Evolutionary conservation across 2,797 vertebrate species (phyloP), one percentile per base, ranked within the genome.

Genomic region (Nyctibius grandis): DNA sequence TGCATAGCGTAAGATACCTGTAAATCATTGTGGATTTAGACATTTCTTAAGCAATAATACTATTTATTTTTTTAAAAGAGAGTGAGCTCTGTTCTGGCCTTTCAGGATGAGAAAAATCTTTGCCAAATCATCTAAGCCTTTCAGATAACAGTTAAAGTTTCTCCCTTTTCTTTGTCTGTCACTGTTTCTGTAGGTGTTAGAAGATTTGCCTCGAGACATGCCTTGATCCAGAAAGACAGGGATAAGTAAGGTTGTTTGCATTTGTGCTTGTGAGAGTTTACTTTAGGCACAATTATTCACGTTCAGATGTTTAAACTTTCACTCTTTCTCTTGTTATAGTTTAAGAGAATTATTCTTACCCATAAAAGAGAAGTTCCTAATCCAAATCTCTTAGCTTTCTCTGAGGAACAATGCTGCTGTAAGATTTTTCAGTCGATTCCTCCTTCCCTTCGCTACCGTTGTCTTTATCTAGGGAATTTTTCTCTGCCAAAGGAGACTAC

Each of bases 381-480:
- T 26, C 28, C 53, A 88, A 75, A 57, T 3, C 20, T 50, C 26
- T 45, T 36, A 40, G 53, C 2, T 26, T 78, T 72, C 51, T 63
- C 61, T 64, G 18, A 79, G 69, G 33, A n/a, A 14, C 26, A 63
- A n/a, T 79, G 54, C 59, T 67, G 51, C 82, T n/a, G 12, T n/a
- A 59, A 67, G 33, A 12, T 54, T 95, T 85, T 69, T 76, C 68
- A 50, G 13, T 53, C 2, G 4, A 13, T 80, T 79, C 19, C 64
- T 78, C 80, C 60, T 94, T 94, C 44, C 38, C 33, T 94, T 91
- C 59, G 54, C 45, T 64, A 9, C 36, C 0, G 9, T 59, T 79
- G 69, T 92, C 84, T 85, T 96, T 94, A 94, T 96, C 88, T 95
- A 79, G 91, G 91, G 91, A 97, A 97, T 97, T 96, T 92, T 95